Percentiles rank a stretch among this genome's conserved stretches.
These are phyloP conservation scores for Thaumetopoea pityocampa DNA, from an alignment of 1,140 invertebrate genomes.

Conservation along the genomic window DNA sequence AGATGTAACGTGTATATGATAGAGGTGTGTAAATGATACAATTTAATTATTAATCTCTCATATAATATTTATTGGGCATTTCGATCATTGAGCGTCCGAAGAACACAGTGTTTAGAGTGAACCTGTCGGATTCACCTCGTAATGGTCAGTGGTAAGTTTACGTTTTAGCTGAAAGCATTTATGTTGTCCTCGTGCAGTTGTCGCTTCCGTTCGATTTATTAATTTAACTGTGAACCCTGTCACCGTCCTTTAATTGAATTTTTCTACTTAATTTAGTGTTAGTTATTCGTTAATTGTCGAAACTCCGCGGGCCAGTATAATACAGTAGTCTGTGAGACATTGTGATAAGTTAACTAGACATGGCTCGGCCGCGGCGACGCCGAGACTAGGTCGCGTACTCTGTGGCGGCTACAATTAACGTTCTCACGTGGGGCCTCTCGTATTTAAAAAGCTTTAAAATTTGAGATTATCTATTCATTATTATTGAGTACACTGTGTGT, in stretches of 20 bases:
- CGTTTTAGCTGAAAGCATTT: constrained; percentile 59
- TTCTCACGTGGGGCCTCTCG: constrained; percentile 35
- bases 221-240: constrained; percentile 45
- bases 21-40: constrained; percentile 28
- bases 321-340: constrained; percentile 68
- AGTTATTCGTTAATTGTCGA: constrained; percentile 58
- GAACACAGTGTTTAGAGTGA: constrained; percentile 20
- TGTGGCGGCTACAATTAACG: constrained; percentile 29
- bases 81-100: constrained; percentile 23
- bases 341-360: constrained; percentile 68
- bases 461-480: constrained; percentile 72
- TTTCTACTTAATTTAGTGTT: constrained; percentile 72
- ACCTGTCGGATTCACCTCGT: constrained; percentile 55
- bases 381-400: constrained; percentile 24
- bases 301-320: constrained; percentile 68
- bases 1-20: constrained; percentile 19
- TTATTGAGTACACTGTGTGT: constrained; percentile 49
- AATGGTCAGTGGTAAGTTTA: constrained; percentile 59
- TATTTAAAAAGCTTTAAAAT: constrained; percentile 69
- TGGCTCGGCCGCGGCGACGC: constrained; percentile 28
- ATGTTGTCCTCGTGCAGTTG: constrained; percentile 53
- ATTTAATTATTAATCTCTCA: constrained; percentile 30
- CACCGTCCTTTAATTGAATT: constrained; percentile 69
- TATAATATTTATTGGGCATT: constrained; percentile 30
- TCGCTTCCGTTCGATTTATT: constrained; percentile 48